Evolutionary conservation across 2,113 vertebrate species (phyloP), one percentile per base, ranked within the genome.

Genomic region (Menura novaehollandiae): DNA sequence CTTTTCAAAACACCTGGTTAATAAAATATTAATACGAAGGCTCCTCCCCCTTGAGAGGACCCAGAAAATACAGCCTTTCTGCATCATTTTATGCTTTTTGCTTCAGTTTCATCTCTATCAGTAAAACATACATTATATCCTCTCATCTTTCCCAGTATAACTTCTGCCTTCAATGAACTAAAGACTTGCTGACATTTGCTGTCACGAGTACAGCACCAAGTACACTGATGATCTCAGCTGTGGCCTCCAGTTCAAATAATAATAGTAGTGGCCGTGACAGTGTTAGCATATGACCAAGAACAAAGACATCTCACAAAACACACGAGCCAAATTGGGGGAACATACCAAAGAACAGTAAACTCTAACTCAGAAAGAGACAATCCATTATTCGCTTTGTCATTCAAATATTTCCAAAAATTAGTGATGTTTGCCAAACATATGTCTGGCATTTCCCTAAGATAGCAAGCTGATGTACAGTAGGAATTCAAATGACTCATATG

Each of bases 401-500:
- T 88, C 69, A 92, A 86, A 74, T 88, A 93, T 84, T 84, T 83
- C 20, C 1, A 96, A 90, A 84, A 89, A 88, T 49, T 68, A 91
- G 75, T 60, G 39, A 51, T 0, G 1, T 78, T 94, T 95, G 79
- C 69, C 72, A 95, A 88, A 81, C 59, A 91, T 85, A 88, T 60
- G 73, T 43, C 32, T 44, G 56, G 5, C 37, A 68, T 86, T 88
- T 94, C 74, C 85, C 68, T 63, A 93, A 95, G 85, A 95, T 75
- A 95, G 83, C 56, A 96, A 93, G 60, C 41, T 73, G 77, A 85
- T 74, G 28, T 91, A 83, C 55, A 74, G 88, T 37, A 91, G 64
- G 95, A 93, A 96, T 95, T 71, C 52, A 77, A 88, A 56, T 94
- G 79, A 92, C 85, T 97, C 92, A 63, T 43, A 33, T 32, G 79